These are phyloP conservation scores for Aporophyla nigra DNA, from an alignment of 2,888 invertebrate genomes.

Conservation along the genomic window DNA sequence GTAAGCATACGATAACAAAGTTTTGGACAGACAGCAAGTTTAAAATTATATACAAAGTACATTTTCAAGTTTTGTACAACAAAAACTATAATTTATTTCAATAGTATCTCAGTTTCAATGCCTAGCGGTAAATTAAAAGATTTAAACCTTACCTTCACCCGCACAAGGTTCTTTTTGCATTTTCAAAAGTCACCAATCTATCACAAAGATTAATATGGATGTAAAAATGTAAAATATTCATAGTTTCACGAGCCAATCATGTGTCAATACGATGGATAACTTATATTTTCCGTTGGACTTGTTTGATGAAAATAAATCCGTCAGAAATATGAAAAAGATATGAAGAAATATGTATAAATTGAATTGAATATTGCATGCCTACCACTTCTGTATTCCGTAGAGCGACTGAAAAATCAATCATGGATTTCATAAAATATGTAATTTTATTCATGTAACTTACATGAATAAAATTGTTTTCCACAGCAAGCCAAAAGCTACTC, in stretches of 20 bases:
- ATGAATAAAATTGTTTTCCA: neutral
- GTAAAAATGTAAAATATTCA: conserved; percentile 20
- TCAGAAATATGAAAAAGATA: conserved; percentile 22
- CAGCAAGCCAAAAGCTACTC: neutral
- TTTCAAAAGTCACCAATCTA: neutral
- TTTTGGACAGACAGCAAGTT: neutral
- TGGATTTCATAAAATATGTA: conserved; percentile 8
- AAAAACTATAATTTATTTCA: neutral
- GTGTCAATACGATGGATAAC: conserved; percentile 15
- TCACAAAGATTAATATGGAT: conserved; percentile 13
- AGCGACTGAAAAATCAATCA: conserved; percentile 8
- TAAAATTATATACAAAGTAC: too few relatives aligned
- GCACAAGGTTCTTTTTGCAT: neutral
- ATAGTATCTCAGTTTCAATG: neutral
- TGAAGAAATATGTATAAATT: conserved; percentile 10
- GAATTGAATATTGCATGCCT: conserved; percentile 29
- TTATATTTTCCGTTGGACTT: conserved; percentile 14
- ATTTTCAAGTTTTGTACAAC: too few relatives aligned
- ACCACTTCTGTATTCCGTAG: neutral
- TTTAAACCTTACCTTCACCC: neutral
- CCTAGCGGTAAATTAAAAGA: neutral
- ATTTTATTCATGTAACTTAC: neutral
- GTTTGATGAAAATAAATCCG: conserved; percentile 13
- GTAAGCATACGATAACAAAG: neutral
- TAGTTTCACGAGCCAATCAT: conserved; percentile 28